Percentiles rank a stretch among this genome's conserved stretches.
Evolutionary conservation across 2,113 vertebrate genomes (phyloP).

Genomic region (Falcunculus frontatus): DNA sequence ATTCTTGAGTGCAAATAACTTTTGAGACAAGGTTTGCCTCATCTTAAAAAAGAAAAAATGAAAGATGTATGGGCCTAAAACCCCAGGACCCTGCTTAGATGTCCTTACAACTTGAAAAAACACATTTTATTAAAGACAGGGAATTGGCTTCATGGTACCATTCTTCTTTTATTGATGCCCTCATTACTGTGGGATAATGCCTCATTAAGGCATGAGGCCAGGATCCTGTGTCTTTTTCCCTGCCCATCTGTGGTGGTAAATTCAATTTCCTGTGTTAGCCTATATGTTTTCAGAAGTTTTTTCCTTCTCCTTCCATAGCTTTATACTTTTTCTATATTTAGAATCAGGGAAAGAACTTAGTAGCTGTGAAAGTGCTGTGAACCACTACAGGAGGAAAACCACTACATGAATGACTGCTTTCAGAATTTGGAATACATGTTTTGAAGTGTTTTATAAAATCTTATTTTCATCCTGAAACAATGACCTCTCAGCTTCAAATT

Average conservation of each 20-base stretch:
- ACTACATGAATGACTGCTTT: background rate
- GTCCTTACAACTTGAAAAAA: background rate
- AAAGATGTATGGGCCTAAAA: background rate
- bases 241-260: background rate
- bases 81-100: background rate
- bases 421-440: background rate
- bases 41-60: background rate
- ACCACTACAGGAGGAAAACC: background rate
- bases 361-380: background rate
- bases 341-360: background rate
- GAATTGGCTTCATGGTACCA: background rate
- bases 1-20: conserved; percentile 14
- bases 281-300: background rate
- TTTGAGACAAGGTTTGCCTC: background rate
- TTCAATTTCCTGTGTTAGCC: background rate
- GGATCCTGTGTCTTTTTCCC: background rate
- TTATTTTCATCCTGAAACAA: background rate
- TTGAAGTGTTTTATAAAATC: background rate
- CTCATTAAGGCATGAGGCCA: background rate
- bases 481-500: background rate
- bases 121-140: background rate
- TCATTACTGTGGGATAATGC: background rate
- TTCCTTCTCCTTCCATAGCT: background rate
- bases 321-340: background rate
- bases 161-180: background rate